Base-by-base conservation (phyloP, 2,888 invertebrate species). In the Xestia ashworthii region DNA sequence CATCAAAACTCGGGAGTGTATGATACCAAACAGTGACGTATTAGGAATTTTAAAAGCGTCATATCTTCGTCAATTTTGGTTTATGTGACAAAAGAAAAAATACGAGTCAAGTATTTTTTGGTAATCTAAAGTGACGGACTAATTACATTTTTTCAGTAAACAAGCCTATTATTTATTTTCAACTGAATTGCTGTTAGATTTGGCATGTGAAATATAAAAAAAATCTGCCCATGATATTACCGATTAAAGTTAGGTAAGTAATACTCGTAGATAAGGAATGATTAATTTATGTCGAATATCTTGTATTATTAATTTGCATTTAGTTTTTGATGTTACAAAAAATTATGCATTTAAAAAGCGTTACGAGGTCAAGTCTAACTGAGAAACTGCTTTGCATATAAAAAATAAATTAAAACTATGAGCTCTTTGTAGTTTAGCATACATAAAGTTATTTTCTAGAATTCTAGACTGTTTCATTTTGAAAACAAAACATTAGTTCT, bases 401-500 rank as follows among this genome's bases (percentile, higher is more conserved):
- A 65, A 58, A 58, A 41, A 32, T 1, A 53, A 38, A 46, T 58
- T 38, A 58, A 60, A 62, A 71, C 46, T 48, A 58, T 46, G 14
- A 58, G 22, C 48, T 14, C 44, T 44, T 71, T 58, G 55, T 58
- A 41, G 32, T 44, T 41, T 25, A 25, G 14, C 9, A 16, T 44
- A 48, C n/a, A 60, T 68, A 32, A 38, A 46, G 67, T 78, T 62
- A 62, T 62, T 65, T 67, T 16, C n/a, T 44, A 14, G 58, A 4
- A 32, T 32, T 32, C 44, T 55, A 14, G 58, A 12, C 50, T 48
- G 66, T 62, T 74, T 38, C 22, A 58, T 80, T 58, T 53, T 71
- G 38, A 70, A 75, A 76, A 83, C 82, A 84, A 81, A 80, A n/a
- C 71, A 80, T 68, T 41, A 48, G n/a, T 5, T 55, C 11, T 41